Evolutionary conservation across 2,888 invertebrate genomes (phyloP).

Genomic region (Eilema sororculum): DNA sequence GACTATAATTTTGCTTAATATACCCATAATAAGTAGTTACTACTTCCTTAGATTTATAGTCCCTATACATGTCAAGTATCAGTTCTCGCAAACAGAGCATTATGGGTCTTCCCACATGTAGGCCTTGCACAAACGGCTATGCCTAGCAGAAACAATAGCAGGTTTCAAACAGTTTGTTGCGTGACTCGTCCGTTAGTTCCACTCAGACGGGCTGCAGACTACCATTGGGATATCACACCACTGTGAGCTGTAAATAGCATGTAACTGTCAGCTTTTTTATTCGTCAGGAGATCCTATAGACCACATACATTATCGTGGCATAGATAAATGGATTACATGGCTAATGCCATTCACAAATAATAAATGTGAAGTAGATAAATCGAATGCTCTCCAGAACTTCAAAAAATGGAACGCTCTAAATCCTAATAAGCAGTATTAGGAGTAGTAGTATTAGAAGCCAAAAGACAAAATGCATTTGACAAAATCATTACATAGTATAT

Average conservation of each 20-base stretch:
- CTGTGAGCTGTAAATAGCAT: conserved; percentile 33
- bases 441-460: not conserved
- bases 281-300: not conserved
- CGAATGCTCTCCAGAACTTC: too few relatives aligned
- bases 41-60: too few relatives aligned
- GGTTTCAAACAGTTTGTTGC: conserved; percentile 38
- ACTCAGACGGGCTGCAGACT: conserved; percentile 37
- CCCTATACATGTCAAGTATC: not conserved
- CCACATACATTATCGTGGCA: too few relatives aligned
- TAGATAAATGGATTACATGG: too few relatives aligned
- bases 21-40: not conserved
- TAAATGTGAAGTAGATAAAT: too few relatives aligned
- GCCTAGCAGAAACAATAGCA: conserved; percentile 43
- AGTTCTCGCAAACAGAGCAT: conserved; percentile 7
- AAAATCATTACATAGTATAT: too few relatives aligned
- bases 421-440: not conserved
- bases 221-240: conserved; percentile 37
- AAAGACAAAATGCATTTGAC: too few relatives aligned
- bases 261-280: not conserved
- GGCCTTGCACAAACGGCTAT: conserved; percentile 31
- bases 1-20: not conserved
- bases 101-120: conserved; percentile 17
- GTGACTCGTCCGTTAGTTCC: conserved; percentile 48
- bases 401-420: too few relatives aligned
- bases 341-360: too few relatives aligned